Percentiles rank a stretch among this genome's conserved stretches.
Evolutionary conservation across 2,797 vertebrate genomes (phyloP).

Genomic region (Platyrinchus mystaceus): DNA sequence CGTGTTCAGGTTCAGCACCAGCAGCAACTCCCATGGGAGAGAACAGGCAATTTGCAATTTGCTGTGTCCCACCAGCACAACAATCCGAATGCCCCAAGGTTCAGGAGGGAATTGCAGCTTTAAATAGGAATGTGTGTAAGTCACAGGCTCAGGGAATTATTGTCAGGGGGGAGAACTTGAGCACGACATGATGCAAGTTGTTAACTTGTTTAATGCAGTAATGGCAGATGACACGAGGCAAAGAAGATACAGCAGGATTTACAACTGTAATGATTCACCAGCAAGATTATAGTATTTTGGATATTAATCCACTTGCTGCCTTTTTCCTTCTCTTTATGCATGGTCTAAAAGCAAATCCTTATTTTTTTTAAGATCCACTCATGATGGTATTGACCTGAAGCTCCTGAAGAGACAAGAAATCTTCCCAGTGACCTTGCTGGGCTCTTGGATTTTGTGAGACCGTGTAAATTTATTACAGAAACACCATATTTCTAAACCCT

Average conservation of each 20-base stretch:
- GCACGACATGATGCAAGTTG: background rate
- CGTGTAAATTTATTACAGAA: background rate
- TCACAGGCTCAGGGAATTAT: background rate
- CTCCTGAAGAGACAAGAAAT: background rate
- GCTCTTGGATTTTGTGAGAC: background rate
- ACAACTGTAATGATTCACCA: background rate
- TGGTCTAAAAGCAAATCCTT: background rate
- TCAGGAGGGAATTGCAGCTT: background rate
- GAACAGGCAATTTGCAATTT: background rate
- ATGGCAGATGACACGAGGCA: background rate
- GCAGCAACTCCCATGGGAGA: too few relatives aligned
- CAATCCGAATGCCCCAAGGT: fast-evolving
- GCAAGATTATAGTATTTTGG: background rate
- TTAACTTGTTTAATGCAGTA: background rate
- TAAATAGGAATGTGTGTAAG: background rate
- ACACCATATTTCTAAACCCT: background rate
- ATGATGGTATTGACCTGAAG: background rate
- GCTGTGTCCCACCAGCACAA: background rate
- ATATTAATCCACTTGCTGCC: background rate
- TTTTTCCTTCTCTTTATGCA: background rate
- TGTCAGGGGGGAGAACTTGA: background rate
- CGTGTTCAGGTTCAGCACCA: background rate
- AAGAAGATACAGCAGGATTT: background rate
- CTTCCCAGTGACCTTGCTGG: background rate
- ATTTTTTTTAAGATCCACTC: background rate